Evolutionary conservation across 2,888 invertebrate species (phyloP).

Genomic region (Nomada lathburiana): DNA sequence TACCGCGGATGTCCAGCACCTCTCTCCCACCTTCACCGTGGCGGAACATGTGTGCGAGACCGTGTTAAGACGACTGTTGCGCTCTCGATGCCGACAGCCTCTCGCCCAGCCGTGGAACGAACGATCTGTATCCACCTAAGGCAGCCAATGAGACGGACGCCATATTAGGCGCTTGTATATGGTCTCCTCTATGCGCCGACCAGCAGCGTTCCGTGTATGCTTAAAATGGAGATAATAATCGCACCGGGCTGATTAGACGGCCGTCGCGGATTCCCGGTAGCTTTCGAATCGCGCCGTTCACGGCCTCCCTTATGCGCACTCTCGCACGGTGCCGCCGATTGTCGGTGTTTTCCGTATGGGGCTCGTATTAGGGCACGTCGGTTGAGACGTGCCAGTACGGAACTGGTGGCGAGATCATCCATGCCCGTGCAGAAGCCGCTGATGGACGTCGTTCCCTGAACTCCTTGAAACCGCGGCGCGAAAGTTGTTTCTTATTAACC

Average conservation of each 20-base stretch:
- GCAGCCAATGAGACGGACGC: conserved; percentile 70
- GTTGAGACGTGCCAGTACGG: conserved; percentile 9
- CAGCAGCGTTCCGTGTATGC: conserved; percentile 64
- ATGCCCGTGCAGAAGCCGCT: conserved; percentile 1
- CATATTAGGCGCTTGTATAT: conserved; percentile 75
- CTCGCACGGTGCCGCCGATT: neutral
- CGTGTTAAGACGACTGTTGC: conserved; percentile 64
- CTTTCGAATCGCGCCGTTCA: conserved; percentile 35
- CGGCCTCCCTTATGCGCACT: conserved; percentile 34
- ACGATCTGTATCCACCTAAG: conserved; percentile 64
- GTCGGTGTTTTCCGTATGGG: conserved; percentile 28
- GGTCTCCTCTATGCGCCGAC: conserved; percentile 62
- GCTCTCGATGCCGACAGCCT: conserved; percentile 50
- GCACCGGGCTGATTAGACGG: conserved; percentile 73
- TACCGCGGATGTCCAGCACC: conserved; percentile 56
- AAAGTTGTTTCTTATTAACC: conserved; percentile 30
- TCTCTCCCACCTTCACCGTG: conserved; percentile 60
- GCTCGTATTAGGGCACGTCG: conserved; percentile 53
- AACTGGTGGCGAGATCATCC: conserved; percentile 25
- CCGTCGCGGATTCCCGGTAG: conserved; percentile 47
- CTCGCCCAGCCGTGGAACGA: conserved; percentile 40
- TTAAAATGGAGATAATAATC: conserved; percentile 76
- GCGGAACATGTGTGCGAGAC: conserved; percentile 63
- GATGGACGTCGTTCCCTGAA: conserved; percentile 38
- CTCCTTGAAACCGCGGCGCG: conserved; percentile 17